Conservation (phyloP, 2,113 vertebrate species). For the Tympanuchus pallidicinctus region DNA sequence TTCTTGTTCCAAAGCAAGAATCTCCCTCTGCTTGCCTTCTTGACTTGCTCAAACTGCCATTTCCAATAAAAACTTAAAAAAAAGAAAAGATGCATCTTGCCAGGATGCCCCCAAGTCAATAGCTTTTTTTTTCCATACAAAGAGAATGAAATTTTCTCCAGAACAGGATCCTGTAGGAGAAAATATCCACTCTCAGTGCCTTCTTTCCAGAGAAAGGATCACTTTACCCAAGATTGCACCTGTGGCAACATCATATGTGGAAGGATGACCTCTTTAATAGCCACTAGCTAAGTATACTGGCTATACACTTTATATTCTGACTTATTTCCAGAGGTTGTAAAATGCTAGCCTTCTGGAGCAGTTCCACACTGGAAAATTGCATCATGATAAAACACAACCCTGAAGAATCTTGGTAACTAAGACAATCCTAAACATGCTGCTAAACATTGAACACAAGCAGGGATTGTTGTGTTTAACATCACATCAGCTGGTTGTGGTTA, state of each 20-base stretch:
- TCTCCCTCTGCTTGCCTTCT: neutral
- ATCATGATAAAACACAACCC: slow-evolving; percentile 61
- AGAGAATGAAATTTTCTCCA: neutral
- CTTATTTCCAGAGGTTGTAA: slow-evolving; percentile 44
- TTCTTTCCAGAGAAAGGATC: neutral
- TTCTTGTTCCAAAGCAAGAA: neutral
- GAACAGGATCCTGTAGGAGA: neutral
- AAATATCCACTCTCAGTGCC: neutral
- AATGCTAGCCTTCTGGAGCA: slow-evolving; percentile 32
- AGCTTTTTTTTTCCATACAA: neutral
- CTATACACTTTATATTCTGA: neutral
- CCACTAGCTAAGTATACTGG: neutral
- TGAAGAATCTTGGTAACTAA: slow-evolving; percentile 53
- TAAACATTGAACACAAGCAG: slow-evolving; percentile 52
- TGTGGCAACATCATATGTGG: neutral
- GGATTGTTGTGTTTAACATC: slow-evolving; percentile 57
- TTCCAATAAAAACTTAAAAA: neutral
- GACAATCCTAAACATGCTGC: slow-evolving; percentile 66
- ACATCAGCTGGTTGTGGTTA: slow-evolving; percentile 67
- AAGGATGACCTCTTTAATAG: neutral
- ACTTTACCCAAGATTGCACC: neutral
- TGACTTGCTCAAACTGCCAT: neutral
- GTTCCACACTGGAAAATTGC: slow-evolving; percentile 64
- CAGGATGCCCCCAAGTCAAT: neutral
- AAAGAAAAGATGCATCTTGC: neutral